Evolutionary conservation across 2,888 invertebrate genomes (phyloP).

Genomic region (Selenia dentaria): DNA sequence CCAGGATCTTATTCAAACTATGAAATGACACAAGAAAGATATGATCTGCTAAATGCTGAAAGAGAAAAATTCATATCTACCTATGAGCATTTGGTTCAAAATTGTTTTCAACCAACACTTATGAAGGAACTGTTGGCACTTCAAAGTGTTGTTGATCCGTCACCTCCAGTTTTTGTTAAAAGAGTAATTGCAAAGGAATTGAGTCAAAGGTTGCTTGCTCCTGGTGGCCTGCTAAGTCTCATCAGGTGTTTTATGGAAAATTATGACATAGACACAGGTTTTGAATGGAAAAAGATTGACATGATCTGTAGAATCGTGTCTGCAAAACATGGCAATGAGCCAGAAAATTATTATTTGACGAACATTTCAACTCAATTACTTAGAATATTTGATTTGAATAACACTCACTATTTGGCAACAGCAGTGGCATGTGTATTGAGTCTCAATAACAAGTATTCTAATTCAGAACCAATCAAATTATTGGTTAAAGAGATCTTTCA

Average conservation of each 20-base stretch:
- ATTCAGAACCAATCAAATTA: conserved; percentile 57
- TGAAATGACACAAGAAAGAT: conserved; percentile 84
- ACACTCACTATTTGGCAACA: conserved; percentile 71
- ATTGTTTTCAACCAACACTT: conserved; percentile 85
- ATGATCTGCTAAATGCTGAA: conserved; percentile 75
- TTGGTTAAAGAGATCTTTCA: conserved; percentile 54
- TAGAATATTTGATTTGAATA: conserved; percentile 69
- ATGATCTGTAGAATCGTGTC: conserved; percentile 87
- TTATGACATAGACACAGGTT: conserved; percentile 79
- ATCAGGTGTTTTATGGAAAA: conserved; percentile 87
- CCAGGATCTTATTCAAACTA: conserved; percentile 72
- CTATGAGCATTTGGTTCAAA: conserved; percentile 79
- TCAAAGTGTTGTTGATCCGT: conserved; percentile 77
- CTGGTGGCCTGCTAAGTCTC: conserved; percentile 87
- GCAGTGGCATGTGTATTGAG: conserved; percentile 83
- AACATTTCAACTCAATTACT: conserved; percentile 82
- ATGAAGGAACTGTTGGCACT: conserved; percentile 89
- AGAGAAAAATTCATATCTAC: conserved; percentile 75
- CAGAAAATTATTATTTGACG: conserved; percentile 77
- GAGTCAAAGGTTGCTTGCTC: conserved; percentile 81
- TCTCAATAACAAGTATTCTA: conserved; percentile 77
- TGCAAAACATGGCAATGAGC: conserved; percentile 72
- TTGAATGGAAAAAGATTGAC: conserved; percentile 88
- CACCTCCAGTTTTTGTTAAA: conserved; percentile 86
- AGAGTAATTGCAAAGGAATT: conserved; percentile 85